Conservation (phyloP, 2,113 vertebrate genomes). For the Gasterosteus aculeatus region DNA sequence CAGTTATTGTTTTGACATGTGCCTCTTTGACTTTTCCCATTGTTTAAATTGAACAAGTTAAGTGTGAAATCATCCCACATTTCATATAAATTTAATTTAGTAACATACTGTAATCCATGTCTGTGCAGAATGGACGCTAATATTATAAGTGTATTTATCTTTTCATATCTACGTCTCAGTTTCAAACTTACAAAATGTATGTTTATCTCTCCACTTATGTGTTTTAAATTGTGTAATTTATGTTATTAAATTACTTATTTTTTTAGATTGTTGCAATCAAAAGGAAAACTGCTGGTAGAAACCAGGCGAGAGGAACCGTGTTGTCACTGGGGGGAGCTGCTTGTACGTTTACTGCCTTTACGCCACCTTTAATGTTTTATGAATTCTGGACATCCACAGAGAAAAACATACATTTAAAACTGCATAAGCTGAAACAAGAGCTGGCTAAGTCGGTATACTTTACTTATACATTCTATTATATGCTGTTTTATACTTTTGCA, state of each 20-base stretch:
- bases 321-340: slow-evolving; percentile 62
- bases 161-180: background rate
- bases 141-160: background rate
- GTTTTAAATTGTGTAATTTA: background rate
- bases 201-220: background rate
- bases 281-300: slow-evolving; percentile 1
- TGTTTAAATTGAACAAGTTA: background rate
- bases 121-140: background rate
- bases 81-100: background rate
- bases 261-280: background rate
- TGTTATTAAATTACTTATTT: background rate
- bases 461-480: too few relatives aligned
- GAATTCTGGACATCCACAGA: background rate
- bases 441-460: too few relatives aligned
- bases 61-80: background rate
- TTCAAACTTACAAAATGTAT: background rate
- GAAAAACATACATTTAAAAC: background rate
- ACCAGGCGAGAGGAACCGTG: background rate
- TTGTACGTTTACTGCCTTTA: slow-evolving; percentile 15
- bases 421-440: background rate
- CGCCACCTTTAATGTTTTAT: slow-evolving; percentile 4
- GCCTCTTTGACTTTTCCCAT: background rate
- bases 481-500: too few relatives aligned
- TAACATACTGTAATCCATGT: background rate
- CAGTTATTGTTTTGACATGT: background rate